Evolutionary conservation across 2,113 vertebrate genomes (phyloP).

Genomic region (Porphyrio hochstetteri): DNA sequence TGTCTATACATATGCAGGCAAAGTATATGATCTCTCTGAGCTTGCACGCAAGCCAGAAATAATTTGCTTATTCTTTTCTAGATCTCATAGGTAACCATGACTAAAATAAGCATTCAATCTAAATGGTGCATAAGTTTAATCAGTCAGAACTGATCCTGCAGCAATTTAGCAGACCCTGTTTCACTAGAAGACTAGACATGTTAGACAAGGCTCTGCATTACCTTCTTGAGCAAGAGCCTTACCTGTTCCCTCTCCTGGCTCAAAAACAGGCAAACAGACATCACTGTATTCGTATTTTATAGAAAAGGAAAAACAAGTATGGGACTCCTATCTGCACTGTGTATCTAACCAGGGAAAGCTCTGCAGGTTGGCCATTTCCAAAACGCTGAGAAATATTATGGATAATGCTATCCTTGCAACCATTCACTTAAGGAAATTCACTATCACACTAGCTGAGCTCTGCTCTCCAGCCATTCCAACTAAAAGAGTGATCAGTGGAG

Average conservation of each 20-base stretch:
- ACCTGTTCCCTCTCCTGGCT: background rate
- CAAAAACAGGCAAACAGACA: background rate
- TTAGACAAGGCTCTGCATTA: background rate
- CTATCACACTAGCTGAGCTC: background rate
- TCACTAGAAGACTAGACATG: background rate
- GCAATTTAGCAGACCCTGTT: background rate
- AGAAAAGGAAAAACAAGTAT: background rate
- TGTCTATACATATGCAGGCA: background rate
- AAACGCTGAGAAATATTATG: background rate
- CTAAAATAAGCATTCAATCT: background rate
- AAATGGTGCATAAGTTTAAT: background rate
- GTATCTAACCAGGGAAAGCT: background rate
- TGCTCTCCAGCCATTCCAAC: background rate
- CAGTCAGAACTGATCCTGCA: background rate
- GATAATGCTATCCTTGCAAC: background rate
- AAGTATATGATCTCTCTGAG: background rate
- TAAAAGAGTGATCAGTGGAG: background rate
- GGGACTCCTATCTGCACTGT: background rate
- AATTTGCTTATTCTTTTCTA: background rate
- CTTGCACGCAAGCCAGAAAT: background rate
- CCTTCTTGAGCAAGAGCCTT: background rate
- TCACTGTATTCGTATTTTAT: background rate
- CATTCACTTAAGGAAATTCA: background rate
- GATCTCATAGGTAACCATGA: background rate
- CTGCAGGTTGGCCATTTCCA: background rate